Percentiles rank a stretch among this genome's conserved stretches.
Evolutionary conservation across 2,797 vertebrate genomes (phyloP).

Genomic region (Enteromius thamalakanensis): DNA sequence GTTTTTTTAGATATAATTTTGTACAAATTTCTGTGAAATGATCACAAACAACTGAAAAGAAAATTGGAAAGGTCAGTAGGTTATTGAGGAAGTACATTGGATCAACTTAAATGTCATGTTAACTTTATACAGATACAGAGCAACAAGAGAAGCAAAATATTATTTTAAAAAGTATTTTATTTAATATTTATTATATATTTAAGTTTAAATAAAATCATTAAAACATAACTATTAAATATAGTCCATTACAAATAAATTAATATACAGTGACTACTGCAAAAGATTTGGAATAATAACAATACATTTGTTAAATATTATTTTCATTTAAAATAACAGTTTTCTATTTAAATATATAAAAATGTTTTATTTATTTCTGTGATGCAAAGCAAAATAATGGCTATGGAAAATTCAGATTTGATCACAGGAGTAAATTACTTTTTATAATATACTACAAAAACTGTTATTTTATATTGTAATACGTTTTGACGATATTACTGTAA

Average conservation of each 20-base stretch:
- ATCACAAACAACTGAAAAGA: background rate
- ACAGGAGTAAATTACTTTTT: background rate
- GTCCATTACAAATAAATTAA: background rate
- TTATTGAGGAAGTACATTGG: background rate
- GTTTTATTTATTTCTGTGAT: background rate
- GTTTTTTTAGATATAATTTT: background rate
- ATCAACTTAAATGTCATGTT: background rate
- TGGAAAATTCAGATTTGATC: background rate
- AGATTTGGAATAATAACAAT: background rate
- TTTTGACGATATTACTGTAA: background rate
- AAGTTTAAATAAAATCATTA: background rate
- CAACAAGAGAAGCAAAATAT: too few relatives aligned
- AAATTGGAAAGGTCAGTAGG: background rate
- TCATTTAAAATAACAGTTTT: background rate
- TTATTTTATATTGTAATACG: background rate
- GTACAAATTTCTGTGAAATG: background rate
- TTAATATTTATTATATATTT: too few relatives aligned
- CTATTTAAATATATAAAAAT: background rate
- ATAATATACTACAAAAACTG: background rate
- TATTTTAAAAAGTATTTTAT: too few relatives aligned
- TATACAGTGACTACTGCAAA: background rate
- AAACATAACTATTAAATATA: background rate
- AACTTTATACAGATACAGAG: background rate
- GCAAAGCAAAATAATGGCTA: background rate
- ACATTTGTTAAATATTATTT: background rate